Evolutionary conservation across 2,113 vertebrate species (phyloP), one percentile per base, ranked within the genome.

Genomic region (Sinosuthora webbiana): DNA sequence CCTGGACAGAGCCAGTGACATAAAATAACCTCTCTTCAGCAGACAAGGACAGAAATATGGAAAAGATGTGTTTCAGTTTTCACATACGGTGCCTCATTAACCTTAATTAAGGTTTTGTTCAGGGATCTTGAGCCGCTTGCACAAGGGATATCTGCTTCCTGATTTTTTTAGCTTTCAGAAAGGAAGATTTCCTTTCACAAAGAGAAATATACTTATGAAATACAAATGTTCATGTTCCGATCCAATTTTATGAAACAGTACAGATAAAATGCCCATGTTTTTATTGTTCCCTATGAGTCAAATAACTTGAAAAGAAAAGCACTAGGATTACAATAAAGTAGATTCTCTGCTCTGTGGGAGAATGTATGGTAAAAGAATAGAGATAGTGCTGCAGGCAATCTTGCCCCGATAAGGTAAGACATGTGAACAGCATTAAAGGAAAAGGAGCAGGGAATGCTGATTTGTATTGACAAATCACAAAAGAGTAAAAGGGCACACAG

Each of bases 271-370:
- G 69, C 12, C 6, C 14, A 27, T 35, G 19, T 9, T 52, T 73
- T 64, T 24, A 45, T 12, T 57, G 18, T 45, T 50, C 6, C 7
- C 10, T 11, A 11, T 0, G 0, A 64, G 10, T 59, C 15, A 71
- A 57, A 30, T 23, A 5, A 63, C 60, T 84, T 73, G 17, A 39
- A 60, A 68, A 41, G 8, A 79, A 82, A 86, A 88, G 6, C 22
- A 41, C 24, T 25, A 62, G 27, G 35, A 65, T 28, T 52, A 69
- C 3, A 44, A 31, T 24, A 53, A 78, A 63, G 19, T 57, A 50
- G 22, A 42, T 73, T 68, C 24, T 83, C 7, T 65, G 28, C 8
- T 45, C 49, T 69, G 23, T 60, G 35, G n/a, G 57, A 60, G 23
- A 37, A 60, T 24, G 15, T 15, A 24, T 60, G 17, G 23, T 37